phyloP scores from a whole-genome alignment of 2,797 vertebrate species.

The Aselliscus stoliczkanus region DNA sequence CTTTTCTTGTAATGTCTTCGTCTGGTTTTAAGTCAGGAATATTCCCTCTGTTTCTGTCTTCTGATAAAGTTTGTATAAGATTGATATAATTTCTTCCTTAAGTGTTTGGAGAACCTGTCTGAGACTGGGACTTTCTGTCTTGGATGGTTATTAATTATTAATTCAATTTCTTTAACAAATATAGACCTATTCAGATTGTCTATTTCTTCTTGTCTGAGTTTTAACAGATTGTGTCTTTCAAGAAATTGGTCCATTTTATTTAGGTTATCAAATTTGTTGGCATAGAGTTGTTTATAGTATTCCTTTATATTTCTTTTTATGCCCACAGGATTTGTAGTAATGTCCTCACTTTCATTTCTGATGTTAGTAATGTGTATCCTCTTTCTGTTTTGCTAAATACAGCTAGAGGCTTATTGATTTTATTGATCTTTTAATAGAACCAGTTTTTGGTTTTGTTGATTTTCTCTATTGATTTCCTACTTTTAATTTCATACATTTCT shows the following conservation, averaged over 20 bases:
- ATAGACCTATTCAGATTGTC: background rate
- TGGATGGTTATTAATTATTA: background rate
- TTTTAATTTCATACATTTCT: background rate
- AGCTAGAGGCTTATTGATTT: background rate
- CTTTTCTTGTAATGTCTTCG: background rate
- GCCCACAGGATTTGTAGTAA: no score
- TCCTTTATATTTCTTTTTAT: no score
- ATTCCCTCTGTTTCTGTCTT: background rate
- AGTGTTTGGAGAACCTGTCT: background rate
- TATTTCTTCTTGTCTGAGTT: background rate
- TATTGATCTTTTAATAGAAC: background rate
- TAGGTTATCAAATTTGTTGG: background rate
- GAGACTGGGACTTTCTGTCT: background rate
- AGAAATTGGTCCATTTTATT: background rate
- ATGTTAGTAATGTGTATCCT: background rate
- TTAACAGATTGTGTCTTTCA: background rate
- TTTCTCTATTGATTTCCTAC: background rate
- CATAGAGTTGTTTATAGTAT: no score
- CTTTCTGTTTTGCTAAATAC: background rate
- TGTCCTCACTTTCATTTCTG: background rate
- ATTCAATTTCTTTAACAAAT: background rate
- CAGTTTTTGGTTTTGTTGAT: background rate
- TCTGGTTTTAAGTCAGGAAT: background rate
- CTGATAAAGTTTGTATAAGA: background rate
- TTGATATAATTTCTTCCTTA: background rate